Evolutionary conservation across 2,888 invertebrate species (phyloP), one percentile per base, ranked within the genome.

Genomic region (Bembecia ichneumoniformis): DNA sequence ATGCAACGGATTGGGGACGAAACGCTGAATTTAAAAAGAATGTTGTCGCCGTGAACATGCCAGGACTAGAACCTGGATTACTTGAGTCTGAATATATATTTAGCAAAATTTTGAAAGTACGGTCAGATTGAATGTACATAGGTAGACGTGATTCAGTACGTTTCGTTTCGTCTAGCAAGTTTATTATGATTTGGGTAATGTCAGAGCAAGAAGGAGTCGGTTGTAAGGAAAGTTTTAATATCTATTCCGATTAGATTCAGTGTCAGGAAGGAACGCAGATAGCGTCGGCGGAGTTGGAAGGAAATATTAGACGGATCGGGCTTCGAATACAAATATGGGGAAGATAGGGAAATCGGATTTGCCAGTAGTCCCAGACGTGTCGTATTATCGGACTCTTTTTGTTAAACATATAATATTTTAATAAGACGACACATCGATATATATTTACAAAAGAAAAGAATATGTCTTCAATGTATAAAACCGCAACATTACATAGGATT

Each of bases 201-300:
- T 71, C 63, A 64, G 63, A 59, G 65, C 68, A 71, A 63, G 65
- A 71, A 67, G 63, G 73, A 72, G 69, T 68, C 68, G 62, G 72
- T 71, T 74, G 77, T 76, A 79, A 78, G 79, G 72, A 79, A 80
- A 83, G 78, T 87, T 87, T 87, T 88, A 87, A 87, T 88, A 88
- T 87, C 83, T 82, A 84, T 87, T 84, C 87, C 83, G 86, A 87
- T 87, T 86, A 82, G 87, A 86, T 87, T 83, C 84, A 82, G 84
- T 84, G 84, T 82, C 82, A 87, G 83, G 81, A 79, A 83, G 76
- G 82, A 82, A 82, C 81, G 81, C 71, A 79, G 82, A 82, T 83
- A 83, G 78, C 79, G 76, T 70, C 68, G 75, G 74, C 70, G 74
- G 77, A 81, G 80, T 76, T 78, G 81, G 81, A 79, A 81, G 83